A percentile compares a stretch with the other conserved stretches of the same genome.
These are phyloP conservation scores for Lamellibrachia columna DNA, from an alignment of 2,888 invertebrate genomes.

Conservation along the genomic window DNA sequence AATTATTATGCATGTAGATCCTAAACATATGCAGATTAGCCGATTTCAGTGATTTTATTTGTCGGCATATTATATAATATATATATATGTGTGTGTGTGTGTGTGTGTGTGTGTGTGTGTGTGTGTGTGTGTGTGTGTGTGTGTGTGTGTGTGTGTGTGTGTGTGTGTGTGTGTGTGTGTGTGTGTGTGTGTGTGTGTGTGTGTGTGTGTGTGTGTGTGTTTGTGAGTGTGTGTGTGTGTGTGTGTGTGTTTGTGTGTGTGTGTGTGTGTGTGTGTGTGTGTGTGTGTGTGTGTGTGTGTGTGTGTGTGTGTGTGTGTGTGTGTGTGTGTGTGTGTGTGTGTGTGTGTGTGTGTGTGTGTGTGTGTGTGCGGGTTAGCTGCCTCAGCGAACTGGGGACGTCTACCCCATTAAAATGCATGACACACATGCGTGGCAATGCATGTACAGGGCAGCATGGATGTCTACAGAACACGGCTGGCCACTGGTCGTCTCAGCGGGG, in stretches of 20 bases:
- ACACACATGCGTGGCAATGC: no score
- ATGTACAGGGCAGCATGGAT: no score
- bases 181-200: not conserved
- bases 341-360: not conserved
- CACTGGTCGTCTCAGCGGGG: no score
- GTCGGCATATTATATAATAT: no score
- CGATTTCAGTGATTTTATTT: no score
- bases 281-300: constrained; percentile 7
- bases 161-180: constrained; percentile 1
- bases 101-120: constrained; percentile 17
- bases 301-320: not conserved
- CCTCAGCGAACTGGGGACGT: no score
- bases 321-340: not conserved
- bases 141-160: constrained; percentile 22
- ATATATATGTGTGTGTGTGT: constrained; percentile 2
- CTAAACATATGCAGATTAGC: no score
- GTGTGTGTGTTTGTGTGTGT: constrained; percentile 20
- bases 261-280: not conserved
- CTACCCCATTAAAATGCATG: no score
- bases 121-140: constrained; percentile 9
- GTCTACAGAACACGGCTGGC: no score
- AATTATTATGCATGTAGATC: no score
- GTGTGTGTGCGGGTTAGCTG: not conserved
- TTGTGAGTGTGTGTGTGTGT: constrained; percentile 18
- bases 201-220: constrained; percentile 23